Percentiles rank a stretch among this genome's conserved stretches.
phyloP scores from a whole-genome alignment of 2,113 vertebrate genomes.

The Setophaga kirtlandii region DNA sequence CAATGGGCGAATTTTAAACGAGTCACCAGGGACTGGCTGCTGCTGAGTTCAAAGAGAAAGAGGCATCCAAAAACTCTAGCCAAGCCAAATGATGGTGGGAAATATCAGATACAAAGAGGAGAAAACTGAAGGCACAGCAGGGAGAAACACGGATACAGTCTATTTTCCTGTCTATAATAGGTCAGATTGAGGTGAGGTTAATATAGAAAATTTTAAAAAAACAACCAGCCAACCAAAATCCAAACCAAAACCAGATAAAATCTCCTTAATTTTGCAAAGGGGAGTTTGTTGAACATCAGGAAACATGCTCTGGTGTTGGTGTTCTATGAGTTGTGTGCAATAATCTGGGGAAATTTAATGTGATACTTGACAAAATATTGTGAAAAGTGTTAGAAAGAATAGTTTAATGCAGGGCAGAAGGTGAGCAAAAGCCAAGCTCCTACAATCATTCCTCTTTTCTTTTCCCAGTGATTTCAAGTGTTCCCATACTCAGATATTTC shows the following conservation, averaged over 20 bases:
- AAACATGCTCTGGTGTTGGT: not conserved
- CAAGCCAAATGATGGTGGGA: slow-evolving; percentile 25
- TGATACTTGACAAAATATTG: not conserved
- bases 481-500: not conserved
- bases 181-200: not conserved
- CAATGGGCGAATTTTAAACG: not conserved
- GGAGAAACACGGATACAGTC: not conserved
- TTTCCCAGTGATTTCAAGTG: not conserved
- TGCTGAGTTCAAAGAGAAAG: slow-evolving; percentile 38
- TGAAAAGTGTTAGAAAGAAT: not conserved
- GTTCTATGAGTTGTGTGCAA: not conserved
- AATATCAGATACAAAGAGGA: not conserved
- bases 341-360: not conserved
- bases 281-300: not conserved
- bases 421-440: not conserved
- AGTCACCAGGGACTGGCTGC: slow-evolving; percentile 15
- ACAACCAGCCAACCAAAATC: not conserved
- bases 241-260: not conserved
- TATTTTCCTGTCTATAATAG: not conserved
- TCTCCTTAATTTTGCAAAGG: not conserved
- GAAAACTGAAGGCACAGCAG: not conserved
- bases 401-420: not conserved
- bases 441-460: not conserved
- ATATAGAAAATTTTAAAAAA: not conserved
- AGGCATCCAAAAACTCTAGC: not conserved